Evolutionary conservation across 1,140 invertebrate genomes (phyloP).

Genomic region (Drosophila tsacasi): DNA sequence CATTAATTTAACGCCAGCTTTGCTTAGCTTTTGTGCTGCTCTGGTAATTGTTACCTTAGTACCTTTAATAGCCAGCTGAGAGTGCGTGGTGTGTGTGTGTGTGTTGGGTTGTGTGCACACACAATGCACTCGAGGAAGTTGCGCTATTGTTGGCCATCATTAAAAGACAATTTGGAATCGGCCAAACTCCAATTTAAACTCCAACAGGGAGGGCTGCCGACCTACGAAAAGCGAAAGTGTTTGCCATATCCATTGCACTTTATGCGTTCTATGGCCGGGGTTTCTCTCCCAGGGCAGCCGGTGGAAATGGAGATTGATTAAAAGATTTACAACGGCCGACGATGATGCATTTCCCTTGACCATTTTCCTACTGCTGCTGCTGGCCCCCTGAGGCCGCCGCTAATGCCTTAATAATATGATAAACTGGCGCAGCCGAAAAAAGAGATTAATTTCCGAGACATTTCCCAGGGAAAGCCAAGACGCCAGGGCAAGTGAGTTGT

Average conservation of each 20-base stretch:
- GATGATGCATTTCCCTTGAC: slow-evolving; percentile 61
- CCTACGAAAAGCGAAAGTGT: slow-evolving; percentile 58
- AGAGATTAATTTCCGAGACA: slow-evolving; percentile 52
- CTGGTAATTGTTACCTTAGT: slow-evolving; percentile 57
- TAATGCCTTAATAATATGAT: slow-evolving; percentile 62
- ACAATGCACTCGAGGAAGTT: slow-evolving; percentile 62
- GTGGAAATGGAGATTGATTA: slow-evolving; percentile 55
- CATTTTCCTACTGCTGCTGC: slow-evolving; percentile 26
- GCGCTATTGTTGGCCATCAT: slow-evolving; percentile 58
- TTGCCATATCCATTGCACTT: slow-evolving; percentile 41
- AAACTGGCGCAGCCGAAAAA: slow-evolving; percentile 37
- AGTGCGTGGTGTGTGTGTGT: slow-evolving; percentile 17
- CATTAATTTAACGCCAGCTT: slow-evolving; percentile 61
- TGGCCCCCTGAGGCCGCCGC: slow-evolving; percentile 34
- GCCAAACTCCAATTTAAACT: slow-evolving; percentile 39
- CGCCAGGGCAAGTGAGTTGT: slow-evolving; percentile 43
- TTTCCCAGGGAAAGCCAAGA: slow-evolving; percentile 46
- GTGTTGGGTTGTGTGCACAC: slow-evolving; percentile 15
- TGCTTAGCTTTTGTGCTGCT: slow-evolving; percentile 42
- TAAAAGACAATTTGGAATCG: slow-evolving; percentile 59
- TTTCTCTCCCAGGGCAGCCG: slow-evolving; percentile 5
- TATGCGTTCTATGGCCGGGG: slow-evolving; percentile 19
- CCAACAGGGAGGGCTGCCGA: slow-evolving; percentile 3
- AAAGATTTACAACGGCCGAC: slow-evolving; percentile 40
- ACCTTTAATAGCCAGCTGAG: slow-evolving; percentile 26